phyloP scores from a whole-genome alignment of 2,113 vertebrate species.

The Eira barbara region DNA sequence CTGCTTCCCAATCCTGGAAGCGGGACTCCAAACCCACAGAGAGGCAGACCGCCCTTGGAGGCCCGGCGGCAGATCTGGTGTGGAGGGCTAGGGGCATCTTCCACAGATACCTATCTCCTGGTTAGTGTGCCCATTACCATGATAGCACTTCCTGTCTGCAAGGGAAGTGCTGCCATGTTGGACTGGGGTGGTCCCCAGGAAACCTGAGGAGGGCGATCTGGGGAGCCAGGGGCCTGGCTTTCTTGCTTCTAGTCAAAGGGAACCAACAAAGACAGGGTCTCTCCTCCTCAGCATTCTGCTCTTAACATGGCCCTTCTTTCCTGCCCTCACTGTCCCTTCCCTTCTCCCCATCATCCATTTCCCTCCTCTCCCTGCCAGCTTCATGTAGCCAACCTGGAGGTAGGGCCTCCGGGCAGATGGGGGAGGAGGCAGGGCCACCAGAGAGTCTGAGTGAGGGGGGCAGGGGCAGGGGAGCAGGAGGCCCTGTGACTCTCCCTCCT shows the following conservation, averaged over 20 bases:
- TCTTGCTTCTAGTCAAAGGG: neutral
- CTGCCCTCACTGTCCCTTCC: neutral
- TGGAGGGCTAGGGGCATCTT: neutral
- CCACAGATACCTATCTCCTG: neutral
- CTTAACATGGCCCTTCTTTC: neutral
- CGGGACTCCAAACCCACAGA: neutral
- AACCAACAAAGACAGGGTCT: constrained; percentile 38
- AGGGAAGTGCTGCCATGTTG: constrained; percentile 41
- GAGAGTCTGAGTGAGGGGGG: constrained; percentile 8
- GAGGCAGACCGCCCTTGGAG: neutral
- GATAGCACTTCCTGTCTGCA: constrained; percentile 42
- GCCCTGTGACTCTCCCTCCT: constrained; percentile 62
- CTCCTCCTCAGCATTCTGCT: constrained; percentile 21
- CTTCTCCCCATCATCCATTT: neutral
- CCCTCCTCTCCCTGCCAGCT: neutral
- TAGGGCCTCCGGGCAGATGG: neutral
- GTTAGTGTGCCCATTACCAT: neutral
- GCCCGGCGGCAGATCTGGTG: neutral
- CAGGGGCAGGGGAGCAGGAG: constrained; percentile 52
- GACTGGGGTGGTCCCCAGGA: neutral
- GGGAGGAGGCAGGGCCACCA: constrained; percentile 50
- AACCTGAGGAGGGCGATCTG: neutral
- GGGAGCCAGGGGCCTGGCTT: constrained; percentile 15
- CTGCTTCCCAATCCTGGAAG: neutral
- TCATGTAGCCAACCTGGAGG: constrained; percentile 42